Evolutionary conservation across 2,888 invertebrate genomes (phyloP), one percentile per base, ranked within the genome.

Genomic region (Listrodromus nycthemerus): DNA sequence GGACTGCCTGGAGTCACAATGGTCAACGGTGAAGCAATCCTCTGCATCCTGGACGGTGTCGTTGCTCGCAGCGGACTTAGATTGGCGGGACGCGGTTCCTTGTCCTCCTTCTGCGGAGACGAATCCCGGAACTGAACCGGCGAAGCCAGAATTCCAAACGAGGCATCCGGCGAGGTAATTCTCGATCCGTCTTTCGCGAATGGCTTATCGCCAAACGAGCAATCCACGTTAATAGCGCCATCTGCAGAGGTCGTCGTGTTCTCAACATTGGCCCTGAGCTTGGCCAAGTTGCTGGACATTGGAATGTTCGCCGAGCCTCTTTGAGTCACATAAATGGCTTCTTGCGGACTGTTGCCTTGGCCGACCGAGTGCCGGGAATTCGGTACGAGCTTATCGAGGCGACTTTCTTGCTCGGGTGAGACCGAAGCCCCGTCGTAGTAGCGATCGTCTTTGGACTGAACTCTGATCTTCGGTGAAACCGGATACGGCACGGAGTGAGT

Each of bases 351-450:
- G 21, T 74, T 75, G 6, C 67, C 58, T 58, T 80, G 83, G 55
- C 24, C 37, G 7, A 65, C 33, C 8, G 67, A 8, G 19, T 85
- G 77, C 21, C 77, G 77, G 3, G 83, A 71, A 48, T 74, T 81
- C 0, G 82, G 70, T 16, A 66, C 61, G 5, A 78, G 66, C 48
- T 85, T 77, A n/a, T 82, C 80, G 7, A 61, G 21, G 6, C 78
- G 81, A 65, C 55, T 74, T 5, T 86, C 84, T 10, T 80, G 81
- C 58, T 80, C 71, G 0, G 86, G 85, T 0, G 89, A 71, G 0
- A 66, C 66, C 3, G 89, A 88, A 5, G 89, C 83, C 67, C 89
- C 90, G 37, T 91, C 92, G 52, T 92, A 92, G 4, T 91, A 85
- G 0, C 89, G 87, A 4, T 91, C 91, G 2, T 87, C 87, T 55